Evolutionary conservation across 2,888 invertebrate genomes (phyloP).

Genomic region (Bellardia pandia): DNA sequence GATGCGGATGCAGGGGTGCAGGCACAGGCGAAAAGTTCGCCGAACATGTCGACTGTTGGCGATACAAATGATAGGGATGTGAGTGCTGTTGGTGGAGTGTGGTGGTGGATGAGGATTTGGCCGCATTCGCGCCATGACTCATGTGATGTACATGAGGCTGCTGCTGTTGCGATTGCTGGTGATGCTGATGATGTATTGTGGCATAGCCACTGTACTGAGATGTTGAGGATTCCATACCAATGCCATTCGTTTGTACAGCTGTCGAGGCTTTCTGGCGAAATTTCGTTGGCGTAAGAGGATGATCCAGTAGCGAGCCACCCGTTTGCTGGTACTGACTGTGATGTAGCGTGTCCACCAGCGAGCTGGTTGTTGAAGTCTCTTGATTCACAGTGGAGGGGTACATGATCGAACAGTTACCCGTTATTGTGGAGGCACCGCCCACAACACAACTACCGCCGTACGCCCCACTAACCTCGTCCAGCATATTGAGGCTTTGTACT

Average conservation of each 20-base stretch:
- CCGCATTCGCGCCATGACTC: conserved; percentile 68
- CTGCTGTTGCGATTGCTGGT: conserved; percentile 55
- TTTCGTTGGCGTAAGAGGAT: conserved; percentile 83
- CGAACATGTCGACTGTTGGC: conserved; percentile 83
- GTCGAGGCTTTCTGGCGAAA: conserved; percentile 82
- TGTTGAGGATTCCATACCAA: conserved; percentile 74
- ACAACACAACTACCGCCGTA: conserved; percentile 66
- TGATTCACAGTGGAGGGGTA: conserved; percentile 83
- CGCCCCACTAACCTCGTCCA: conserved; percentile 81
- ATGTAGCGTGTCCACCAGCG: conserved; percentile 82
- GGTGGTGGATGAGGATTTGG: conserved; percentile 79
- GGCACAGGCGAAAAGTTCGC: conserved; percentile 84
- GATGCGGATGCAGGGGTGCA: conserved; percentile 82
- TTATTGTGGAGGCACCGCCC: conserved; percentile 79
- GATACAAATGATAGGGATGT: conserved; percentile 80
- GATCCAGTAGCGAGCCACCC: conserved; percentile 83
- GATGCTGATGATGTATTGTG: conserved; percentile 72
- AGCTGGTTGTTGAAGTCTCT: conserved; percentile 83
- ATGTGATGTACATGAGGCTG: conserved; percentile 63
- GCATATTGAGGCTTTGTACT: conserved; percentile 83
- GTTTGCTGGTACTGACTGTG: conserved; percentile 84
- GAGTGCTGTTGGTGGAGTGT: conserved; percentile 77
- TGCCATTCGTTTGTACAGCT: conserved; percentile 83
- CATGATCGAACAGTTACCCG: conserved; percentile 80
- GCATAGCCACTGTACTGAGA: conserved; percentile 72